Evolutionary conservation across 2,113 vertebrate genomes (phyloP).

Genomic region (Bos javanicus): DNA sequence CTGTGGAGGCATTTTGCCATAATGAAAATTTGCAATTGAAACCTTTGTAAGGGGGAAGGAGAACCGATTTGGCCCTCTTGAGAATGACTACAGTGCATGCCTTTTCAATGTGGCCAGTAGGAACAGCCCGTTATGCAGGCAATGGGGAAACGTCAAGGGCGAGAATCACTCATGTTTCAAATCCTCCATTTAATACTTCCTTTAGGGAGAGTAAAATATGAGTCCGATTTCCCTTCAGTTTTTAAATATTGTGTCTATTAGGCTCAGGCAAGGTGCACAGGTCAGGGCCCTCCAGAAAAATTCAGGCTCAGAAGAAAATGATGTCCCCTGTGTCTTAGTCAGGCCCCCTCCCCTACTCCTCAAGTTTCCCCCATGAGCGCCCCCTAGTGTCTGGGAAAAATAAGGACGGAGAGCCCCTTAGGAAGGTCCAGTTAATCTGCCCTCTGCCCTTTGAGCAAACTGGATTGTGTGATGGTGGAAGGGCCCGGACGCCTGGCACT

Average conservation of each 20-base stretch:
- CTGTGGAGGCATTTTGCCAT: background rate
- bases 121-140: background rate
- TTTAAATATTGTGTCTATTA: background rate
- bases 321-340: background rate
- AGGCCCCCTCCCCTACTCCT: background rate
- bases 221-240: background rate
- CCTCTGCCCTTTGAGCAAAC: background rate
- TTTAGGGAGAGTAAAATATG: background rate
- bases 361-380: fast-evolving
- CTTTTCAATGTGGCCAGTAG: background rate
- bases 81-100: background rate
- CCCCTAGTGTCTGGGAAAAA: background rate
- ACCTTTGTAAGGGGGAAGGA: background rate
- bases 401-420: fast-evolving
- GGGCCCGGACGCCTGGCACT: background rate
- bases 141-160: background rate
- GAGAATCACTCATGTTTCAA: background rate
- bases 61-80: background rate
- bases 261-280: background rate
- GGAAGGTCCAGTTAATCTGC: background rate
- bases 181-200: background rate
- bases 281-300: background rate
- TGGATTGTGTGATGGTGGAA: background rate
- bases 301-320: background rate
- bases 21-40: background rate